These are phyloP conservation scores for Trichacis sp. DNA, from an alignment of 2,888 invertebrate species.

Conservation along the genomic window DNA sequence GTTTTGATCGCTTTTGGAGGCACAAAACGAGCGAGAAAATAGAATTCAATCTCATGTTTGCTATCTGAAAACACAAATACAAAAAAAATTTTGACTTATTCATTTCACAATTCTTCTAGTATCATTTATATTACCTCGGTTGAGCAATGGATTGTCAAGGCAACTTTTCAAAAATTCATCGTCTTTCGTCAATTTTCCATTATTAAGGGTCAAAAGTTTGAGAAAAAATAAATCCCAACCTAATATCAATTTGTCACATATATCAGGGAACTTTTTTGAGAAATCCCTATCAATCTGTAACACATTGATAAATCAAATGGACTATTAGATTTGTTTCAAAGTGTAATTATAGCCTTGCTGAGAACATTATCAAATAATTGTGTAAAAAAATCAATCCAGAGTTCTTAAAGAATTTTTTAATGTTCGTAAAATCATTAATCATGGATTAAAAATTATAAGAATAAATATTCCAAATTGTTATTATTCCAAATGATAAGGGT, in stretches of 20 bases:
- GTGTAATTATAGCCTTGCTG: too few species aligned
- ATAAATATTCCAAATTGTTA: too few species aligned
- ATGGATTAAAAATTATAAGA: too few species aligned
- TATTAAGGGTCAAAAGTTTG: not conserved
- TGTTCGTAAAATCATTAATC: too few species aligned
- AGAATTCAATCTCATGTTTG: not conserved
- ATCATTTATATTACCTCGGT: not conserved
- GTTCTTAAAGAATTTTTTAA: too few species aligned
- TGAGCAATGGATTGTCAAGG: not conserved
- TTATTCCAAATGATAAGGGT: too few species aligned
- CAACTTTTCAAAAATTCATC: not conserved
- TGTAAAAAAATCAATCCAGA: too few species aligned
- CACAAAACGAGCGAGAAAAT: not conserved
- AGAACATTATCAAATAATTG: too few species aligned
- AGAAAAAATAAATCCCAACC: not conserved
- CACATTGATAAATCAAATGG: not conserved
- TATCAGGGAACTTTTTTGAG: not conserved
- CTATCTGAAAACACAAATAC: not conserved
- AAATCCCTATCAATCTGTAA: constrained; percentile 2
- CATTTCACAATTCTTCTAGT: too few species aligned
- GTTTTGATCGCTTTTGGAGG: not conserved
- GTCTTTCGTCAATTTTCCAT: not conserved
- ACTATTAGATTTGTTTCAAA: too few species aligned
- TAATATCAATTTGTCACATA: not conserved
- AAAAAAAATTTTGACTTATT: not conserved